Evolutionary conservation across 2,797 vertebrate species (phyloP).

Genomic region (Phataginus tetradactyla): DNA sequence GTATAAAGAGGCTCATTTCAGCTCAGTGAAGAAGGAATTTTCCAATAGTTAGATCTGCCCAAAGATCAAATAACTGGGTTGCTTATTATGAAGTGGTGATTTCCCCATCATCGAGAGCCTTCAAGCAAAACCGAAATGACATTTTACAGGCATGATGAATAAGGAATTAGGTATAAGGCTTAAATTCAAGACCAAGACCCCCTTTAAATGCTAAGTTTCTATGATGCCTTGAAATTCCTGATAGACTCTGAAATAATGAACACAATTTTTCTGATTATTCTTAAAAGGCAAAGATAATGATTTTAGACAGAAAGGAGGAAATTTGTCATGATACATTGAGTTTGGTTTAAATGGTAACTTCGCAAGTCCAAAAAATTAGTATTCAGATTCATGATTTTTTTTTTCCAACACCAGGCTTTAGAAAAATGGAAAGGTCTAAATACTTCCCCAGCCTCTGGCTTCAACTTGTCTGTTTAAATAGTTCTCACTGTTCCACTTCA

Average conservation of each 20-base stretch:
- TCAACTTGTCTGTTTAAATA: conserved; percentile 67
- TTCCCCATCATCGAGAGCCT: conserved; percentile 21
- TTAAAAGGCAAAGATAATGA: conserved; percentile 65
- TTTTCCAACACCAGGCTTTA: conserved; percentile 26
- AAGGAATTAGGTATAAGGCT: conserved; percentile 14
- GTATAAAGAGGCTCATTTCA: background rate
- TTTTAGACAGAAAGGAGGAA: conserved; percentile 43
- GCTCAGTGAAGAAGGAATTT: conserved; percentile 20
- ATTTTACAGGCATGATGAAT: background rate
- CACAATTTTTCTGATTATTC: conserved; percentile 58
- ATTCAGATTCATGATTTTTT: conserved; percentile 34
- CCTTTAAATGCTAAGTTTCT: conserved; percentile 1
- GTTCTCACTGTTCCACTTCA: conserved; percentile 33
- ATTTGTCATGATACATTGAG: conserved; percentile 60
- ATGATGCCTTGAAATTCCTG: background rate
- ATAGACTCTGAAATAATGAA: conserved; percentile 55
- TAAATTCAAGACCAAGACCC: background rate
- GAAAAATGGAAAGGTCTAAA: conserved; percentile 58
- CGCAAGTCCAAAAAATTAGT: conserved; percentile 66
- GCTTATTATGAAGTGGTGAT: background rate
- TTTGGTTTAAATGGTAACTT: conserved; percentile 60
- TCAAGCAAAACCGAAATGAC: conserved; percentile 52
- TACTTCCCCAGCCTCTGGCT: conserved; percentile 48
- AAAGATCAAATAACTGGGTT: background rate
- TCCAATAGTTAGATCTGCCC: background rate